Conservation (phyloP, 2,113 vertebrate species). For the Budorcas taxicolor region DNA sequence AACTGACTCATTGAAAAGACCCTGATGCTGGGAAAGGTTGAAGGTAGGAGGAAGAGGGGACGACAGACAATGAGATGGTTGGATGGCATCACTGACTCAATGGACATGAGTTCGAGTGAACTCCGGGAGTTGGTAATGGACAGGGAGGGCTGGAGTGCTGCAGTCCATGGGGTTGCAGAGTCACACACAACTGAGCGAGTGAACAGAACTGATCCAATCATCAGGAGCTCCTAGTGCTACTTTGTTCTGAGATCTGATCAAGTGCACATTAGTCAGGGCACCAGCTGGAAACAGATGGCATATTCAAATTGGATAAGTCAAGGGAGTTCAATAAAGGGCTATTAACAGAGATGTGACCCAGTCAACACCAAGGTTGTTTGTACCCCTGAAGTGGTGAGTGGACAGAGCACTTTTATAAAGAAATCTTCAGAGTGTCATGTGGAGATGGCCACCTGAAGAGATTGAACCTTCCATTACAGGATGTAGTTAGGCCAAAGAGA, state of each 20-base stretch:
- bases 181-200: neutral
- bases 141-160: neutral
- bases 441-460: neutral
- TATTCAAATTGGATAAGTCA: slow-evolving; percentile 2
- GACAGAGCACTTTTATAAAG: neutral
- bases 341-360: neutral
- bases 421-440: neutral
- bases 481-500: neutral
- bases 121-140: neutral
- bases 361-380: neutral
- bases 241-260: slow-evolving; percentile 22
- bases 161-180: neutral
- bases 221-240: neutral
- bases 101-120: neutral
- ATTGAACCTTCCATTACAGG: neutral
- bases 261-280: slow-evolving; percentile 9
- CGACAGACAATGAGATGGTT: neutral
- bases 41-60: neutral
- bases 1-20: neutral
- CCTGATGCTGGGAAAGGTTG: neutral
- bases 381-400: neutral
- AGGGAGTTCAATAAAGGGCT: slow-evolving; percentile 37
- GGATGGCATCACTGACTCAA: neutral
- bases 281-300: slow-evolving; percentile 48
- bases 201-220: neutral